These are phyloP conservation scores for Philopotamus ludificatus DNA, from an alignment of 1,140 invertebrate genomes.

Conservation along the genomic window DNA sequence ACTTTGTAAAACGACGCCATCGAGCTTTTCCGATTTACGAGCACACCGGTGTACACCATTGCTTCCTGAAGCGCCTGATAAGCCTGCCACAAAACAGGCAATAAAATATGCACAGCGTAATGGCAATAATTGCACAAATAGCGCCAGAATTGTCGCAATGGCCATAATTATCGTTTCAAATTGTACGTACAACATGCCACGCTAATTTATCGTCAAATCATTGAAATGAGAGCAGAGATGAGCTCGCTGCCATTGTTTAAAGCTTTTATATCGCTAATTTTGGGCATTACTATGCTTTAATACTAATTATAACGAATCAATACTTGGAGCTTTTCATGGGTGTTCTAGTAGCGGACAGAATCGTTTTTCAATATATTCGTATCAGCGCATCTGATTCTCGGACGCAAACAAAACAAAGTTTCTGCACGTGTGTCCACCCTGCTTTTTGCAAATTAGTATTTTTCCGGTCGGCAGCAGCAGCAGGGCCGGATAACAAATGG, in stretches of 20 bases:
- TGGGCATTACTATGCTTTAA: too few relatives aligned
- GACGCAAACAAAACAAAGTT: background rate
- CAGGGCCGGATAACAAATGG: constrained; percentile 42
- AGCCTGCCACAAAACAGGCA: constrained; percentile 37
- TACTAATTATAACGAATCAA: too few relatives aligned
- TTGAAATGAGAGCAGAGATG: background rate
- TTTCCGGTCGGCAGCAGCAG: constrained; percentile 17
- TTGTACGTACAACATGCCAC: constrained; percentile 21
- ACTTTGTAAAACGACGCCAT: too few relatives aligned
- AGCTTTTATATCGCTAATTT: too few relatives aligned
- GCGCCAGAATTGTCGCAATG: constrained; percentile 29
- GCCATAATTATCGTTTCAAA: constrained; percentile 39
- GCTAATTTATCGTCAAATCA: constrained; percentile 36
- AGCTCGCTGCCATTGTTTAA: too few relatives aligned
- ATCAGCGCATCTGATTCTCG: background rate
- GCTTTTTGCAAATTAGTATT: constrained; percentile 24
- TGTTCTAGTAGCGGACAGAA: too few relatives aligned
- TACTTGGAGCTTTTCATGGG: too few relatives aligned
- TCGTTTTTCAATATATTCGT: too few relatives aligned
- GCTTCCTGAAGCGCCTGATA: constrained; percentile 37
- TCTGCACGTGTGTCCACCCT: background rate
- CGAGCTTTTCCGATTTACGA: background rate
- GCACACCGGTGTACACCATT: constrained; percentile 1
- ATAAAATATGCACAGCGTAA: constrained; percentile 38
- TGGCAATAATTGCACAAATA: constrained; percentile 31